phyloP scores from a whole-genome alignment of 1,140 invertebrate species.

The Ceratosolen solmsi region DNA sequence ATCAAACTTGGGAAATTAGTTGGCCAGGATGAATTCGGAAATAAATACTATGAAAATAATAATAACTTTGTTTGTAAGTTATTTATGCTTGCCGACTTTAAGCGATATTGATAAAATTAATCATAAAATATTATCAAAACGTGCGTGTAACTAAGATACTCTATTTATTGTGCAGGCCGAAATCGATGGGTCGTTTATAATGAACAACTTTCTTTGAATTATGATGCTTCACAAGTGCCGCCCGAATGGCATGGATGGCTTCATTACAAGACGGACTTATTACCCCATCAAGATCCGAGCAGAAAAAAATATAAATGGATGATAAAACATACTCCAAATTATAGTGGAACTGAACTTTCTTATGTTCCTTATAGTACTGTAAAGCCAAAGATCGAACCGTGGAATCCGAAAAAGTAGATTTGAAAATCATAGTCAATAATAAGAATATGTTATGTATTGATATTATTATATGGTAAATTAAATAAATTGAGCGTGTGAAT shows the following conservation, averaged over 20 bases:
- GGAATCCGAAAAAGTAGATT: slow-evolving; percentile 78
- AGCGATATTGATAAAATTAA: too few relatives aligned
- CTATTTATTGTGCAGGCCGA: slow-evolving; percentile 74
- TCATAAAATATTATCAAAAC: too few relatives aligned
- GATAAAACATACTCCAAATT: slow-evolving; percentile 86
- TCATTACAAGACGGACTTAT: slow-evolving; percentile 82
- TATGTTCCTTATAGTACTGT: slow-evolving; percentile 95
- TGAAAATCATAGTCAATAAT: too few relatives aligned
- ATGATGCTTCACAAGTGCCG: slow-evolving; percentile 95
- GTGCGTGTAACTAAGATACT: too few relatives aligned
- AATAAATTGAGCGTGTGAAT: too few relatives aligned
- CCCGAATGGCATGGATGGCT: slow-evolving; percentile 93
- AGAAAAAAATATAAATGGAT: slow-evolving; percentile 91
- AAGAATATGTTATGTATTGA: too few relatives aligned
- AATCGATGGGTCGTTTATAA: slow-evolving; percentile 96
- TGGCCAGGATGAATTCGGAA: slow-evolving; percentile 97
- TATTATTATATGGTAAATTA: too few relatives aligned
- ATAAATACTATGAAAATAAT: slow-evolving; percentile 96
- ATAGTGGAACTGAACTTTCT: slow-evolving; percentile 83
- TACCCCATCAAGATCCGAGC: slow-evolving; percentile 78
- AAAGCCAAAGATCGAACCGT: slow-evolving; percentile 86
- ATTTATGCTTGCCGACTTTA: too few relatives aligned
- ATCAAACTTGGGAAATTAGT: slow-evolving; percentile 88
- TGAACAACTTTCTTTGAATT: slow-evolving; percentile 84
- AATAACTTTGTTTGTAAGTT: slow-evolving; percentile 86